Evolutionary conservation across 2,888 invertebrate genomes (phyloP).

Genomic region (Phyllotreta striolata): DNA sequence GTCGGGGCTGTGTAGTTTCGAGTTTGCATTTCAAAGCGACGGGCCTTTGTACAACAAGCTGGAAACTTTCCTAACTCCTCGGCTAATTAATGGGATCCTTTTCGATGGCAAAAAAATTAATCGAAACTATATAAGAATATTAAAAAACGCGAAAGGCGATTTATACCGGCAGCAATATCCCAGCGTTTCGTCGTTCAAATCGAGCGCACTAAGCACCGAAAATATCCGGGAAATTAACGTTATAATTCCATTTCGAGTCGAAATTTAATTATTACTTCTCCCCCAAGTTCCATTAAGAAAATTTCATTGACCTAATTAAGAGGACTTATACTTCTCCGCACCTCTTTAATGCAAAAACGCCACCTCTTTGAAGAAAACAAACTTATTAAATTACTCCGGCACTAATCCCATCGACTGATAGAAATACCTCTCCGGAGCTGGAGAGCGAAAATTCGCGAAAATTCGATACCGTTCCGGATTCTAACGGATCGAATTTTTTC

Average conservation of each 20-base stretch:
- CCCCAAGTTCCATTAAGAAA: conserved; percentile 19
- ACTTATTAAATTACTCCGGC: conserved; percentile 1
- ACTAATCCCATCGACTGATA: conserved; percentile 1
- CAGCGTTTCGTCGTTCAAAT: conserved; percentile 8
- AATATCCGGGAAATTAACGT: conserved; percentile 8
- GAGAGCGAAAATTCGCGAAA: neutral
- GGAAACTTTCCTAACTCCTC: too few species aligned
- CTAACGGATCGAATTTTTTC: too few species aligned
- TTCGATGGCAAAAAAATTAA: too few species aligned
- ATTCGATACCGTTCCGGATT: neutral
- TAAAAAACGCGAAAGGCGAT: too few species aligned
- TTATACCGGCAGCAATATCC: too few species aligned
- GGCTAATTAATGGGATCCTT: too few species aligned
- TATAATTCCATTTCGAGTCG: conserved; percentile 5
- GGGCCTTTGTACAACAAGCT: too few species aligned
- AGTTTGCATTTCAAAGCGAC: too few species aligned
- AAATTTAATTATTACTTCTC: conserved; percentile 16
- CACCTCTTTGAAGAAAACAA: conserved; percentile 13
- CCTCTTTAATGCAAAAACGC: conserved; percentile 12
- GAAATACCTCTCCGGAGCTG: neutral
- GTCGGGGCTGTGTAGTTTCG: too few species aligned
- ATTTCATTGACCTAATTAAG: conserved; percentile 16
- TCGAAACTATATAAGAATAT: too few species aligned
- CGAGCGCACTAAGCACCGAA: neutral
- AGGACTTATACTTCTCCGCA: neutral